Conservation (phyloP, 2,113 vertebrate genomes). For the Lichenostomus cassidix region DNA sequence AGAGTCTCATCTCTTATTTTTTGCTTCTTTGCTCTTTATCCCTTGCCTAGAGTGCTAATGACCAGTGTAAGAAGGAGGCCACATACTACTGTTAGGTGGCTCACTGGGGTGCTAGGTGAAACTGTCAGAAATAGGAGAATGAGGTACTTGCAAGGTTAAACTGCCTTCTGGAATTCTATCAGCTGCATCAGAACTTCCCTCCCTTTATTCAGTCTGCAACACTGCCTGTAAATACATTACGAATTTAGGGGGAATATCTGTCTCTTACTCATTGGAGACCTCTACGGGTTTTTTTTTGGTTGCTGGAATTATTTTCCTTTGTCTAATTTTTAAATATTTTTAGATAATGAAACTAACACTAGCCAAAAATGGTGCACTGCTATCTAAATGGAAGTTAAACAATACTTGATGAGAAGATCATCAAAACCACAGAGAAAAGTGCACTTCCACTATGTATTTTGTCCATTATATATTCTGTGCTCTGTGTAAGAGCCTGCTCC, state of each 20-base stretch:
- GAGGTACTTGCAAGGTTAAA: background rate
- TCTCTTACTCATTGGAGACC: background rate
- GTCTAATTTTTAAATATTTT: background rate
- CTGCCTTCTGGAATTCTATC: background rate
- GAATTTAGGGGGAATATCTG: background rate
- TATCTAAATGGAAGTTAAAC: background rate
- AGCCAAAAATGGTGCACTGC: background rate
- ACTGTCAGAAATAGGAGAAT: background rate
- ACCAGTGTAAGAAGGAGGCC: background rate
- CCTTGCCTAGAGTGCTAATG: background rate
- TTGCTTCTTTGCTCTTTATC: background rate
- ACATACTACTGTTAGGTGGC: background rate
- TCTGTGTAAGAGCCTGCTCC: background rate
- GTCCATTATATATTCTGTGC: background rate
- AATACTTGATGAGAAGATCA: background rate
- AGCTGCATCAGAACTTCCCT: background rate
- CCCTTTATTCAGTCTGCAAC: background rate
- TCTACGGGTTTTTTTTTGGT: background rate
- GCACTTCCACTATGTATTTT: background rate
- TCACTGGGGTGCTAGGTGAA: accelerated
- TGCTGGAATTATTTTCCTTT: background rate
- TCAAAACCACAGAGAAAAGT: background rate
- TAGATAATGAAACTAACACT: background rate
- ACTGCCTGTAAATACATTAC: background rate
- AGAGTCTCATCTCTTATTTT: background rate